Percentiles rank a stretch among this genome's conserved stretches.
Evolutionary conservation across 2,797 vertebrate genomes (phyloP).

Genomic region (Clarias pachynema): DNA sequence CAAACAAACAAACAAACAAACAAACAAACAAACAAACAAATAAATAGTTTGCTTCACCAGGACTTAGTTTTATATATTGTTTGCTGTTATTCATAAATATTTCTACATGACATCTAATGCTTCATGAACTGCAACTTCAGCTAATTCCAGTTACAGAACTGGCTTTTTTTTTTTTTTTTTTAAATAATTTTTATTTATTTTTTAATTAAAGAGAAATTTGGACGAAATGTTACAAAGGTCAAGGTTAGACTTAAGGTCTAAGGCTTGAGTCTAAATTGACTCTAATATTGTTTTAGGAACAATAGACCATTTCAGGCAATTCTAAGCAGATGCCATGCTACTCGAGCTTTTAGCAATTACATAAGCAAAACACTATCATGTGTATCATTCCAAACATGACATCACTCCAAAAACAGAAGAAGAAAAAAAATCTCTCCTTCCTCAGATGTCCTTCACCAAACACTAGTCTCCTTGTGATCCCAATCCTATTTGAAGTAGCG

Average conservation of each 20-base stretch:
- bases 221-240: not conserved
- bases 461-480: conserved; percentile 42
- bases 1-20: not conserved
- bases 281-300: not conserved
- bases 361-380: not conserved
- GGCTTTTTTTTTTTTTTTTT: too few relatives aligned
- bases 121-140: not conserved
- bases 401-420: not conserved
- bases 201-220: too few relatives aligned
- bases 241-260: not conserved
- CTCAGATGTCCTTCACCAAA: conserved; percentile 11
- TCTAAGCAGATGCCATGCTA: not conserved
- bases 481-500: conserved; percentile 48
- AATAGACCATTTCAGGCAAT: too few relatives aligned
- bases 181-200: too few relatives aligned
- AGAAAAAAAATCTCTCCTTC: not conserved
- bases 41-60: not conserved
- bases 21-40: not conserved
- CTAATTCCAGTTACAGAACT: not conserved
- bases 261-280: not conserved
- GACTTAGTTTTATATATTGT: not conserved
- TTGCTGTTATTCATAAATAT: not conserved
- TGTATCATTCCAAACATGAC: not conserved
- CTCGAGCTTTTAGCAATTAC: not conserved
- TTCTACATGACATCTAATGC: not conserved